Evolutionary conservation across 2,113 vertebrate species (phyloP).

Genomic region (Scomber japonicus): DNA sequence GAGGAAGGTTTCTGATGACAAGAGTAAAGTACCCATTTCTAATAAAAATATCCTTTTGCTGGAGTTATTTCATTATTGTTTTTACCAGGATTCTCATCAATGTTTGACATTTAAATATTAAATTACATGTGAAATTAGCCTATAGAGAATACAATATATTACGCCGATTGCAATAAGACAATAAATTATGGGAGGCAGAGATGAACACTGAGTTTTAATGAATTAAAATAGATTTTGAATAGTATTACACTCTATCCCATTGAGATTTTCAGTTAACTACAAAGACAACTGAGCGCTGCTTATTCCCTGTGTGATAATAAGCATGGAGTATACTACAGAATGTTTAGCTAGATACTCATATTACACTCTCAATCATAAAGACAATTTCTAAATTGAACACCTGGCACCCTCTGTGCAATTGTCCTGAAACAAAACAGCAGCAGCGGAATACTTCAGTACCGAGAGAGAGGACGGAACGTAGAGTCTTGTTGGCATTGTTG

Average conservation of each 20-base stretch:
- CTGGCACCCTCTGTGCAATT: conserved; percentile 54
- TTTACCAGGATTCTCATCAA: conserved; percentile 56
- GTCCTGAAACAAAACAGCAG: conserved; percentile 65
- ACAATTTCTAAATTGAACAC: conserved; percentile 65
- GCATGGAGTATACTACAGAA: conserved; percentile 32
- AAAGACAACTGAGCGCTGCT: conserved; percentile 64
- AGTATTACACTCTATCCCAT: conserved; percentile 61
- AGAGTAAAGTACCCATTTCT: conserved; percentile 31
- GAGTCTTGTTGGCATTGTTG: conserved; percentile 75
- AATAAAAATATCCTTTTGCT: conserved; percentile 36
- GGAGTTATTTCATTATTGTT: conserved; percentile 60
- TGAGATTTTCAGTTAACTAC: conserved; percentile 69
- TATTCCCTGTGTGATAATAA: conserved; percentile 59
- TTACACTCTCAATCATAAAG: conserved; percentile 50
- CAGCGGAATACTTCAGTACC: conserved; percentile 51
- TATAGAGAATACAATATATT: conserved; percentile 47
- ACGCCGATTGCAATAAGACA: conserved; percentile 50
- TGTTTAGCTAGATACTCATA: conserved; percentile 59
- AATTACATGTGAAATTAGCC: conserved; percentile 70
- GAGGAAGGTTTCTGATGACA: conserved; percentile 17
- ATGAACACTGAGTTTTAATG: conserved; percentile 71
- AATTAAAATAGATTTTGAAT: conserved; percentile 72
- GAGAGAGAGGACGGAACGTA: conserved; percentile 56
- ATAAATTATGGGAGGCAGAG: conserved; percentile 55
- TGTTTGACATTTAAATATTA: conserved; percentile 77